A percentile compares a stretch with the other conserved stretches of the same genome.
Evolutionary conservation across 2,113 vertebrate species (phyloP).

Genomic region (Callorhinus ursinus): DNA sequence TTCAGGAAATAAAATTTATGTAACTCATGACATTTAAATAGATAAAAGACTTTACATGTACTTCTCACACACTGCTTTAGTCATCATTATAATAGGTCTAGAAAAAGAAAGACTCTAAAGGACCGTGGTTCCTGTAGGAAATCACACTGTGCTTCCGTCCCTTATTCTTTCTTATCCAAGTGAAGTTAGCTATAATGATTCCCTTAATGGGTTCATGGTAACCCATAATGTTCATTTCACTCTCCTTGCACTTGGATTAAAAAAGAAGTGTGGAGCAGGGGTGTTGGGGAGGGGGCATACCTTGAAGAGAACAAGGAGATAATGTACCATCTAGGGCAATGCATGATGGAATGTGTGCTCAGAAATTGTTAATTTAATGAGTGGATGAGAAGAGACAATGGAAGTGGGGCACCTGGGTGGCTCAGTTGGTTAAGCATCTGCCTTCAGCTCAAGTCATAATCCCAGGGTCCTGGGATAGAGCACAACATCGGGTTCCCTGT

Average conservation of each 20-base stretch:
- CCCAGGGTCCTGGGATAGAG: not conserved
- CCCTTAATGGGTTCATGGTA: not conserved
- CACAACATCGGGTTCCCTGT: fast-evolving
- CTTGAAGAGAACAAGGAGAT: not conserved
- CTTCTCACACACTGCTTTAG: not conserved
- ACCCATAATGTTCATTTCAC: not conserved
- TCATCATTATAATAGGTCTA: not conserved
- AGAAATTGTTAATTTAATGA: not conserved
- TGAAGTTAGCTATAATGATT: not conserved
- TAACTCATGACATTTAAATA: conserved; percentile 7
- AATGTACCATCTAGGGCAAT: not conserved
- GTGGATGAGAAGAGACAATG: not conserved
- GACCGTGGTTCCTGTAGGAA: not conserved
- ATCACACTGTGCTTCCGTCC: not conserved
- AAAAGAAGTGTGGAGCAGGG: not conserved
- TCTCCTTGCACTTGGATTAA: not conserved
- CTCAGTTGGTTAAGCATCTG: not conserved
- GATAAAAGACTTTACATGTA: not conserved
- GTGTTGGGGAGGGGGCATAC: too few relatives aligned
- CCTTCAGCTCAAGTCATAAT: not conserved
- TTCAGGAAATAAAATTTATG: not conserved
- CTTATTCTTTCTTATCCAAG: not conserved
- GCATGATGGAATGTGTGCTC: not conserved
- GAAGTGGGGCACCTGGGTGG: not conserved
- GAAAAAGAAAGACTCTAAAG: not conserved